These are phyloP conservation scores for Trimorus sp. DNA, from an alignment of 2,888 invertebrate species.

Conservation along the genomic window DNA sequence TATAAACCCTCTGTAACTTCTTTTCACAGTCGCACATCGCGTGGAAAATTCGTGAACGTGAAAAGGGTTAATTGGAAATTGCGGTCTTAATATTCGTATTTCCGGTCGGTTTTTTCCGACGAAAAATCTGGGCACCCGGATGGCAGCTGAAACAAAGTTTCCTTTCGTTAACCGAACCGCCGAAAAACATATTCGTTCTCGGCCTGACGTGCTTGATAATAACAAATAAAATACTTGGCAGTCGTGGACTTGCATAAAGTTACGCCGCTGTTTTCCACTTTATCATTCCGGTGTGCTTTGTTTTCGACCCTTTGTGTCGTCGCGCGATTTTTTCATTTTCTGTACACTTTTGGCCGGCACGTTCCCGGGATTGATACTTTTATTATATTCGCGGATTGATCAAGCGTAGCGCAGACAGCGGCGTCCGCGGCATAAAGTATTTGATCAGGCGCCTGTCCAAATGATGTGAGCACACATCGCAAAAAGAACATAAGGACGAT, in stretches of 20 bases:
- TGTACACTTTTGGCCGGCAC: not conserved
- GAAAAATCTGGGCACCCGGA: not conserved
- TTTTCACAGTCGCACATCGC: no score
- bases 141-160: no score
- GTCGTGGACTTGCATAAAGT: conserved; percentile 6
- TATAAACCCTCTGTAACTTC: no score
- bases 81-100: conserved; percentile 4
- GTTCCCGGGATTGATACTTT: conserved; percentile 11
- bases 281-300: conserved; percentile 2
- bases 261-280: not conserved
- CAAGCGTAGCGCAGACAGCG: conserved; percentile 23
- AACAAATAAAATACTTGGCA: conserved; percentile 14
- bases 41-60: not conserved
- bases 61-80: not conserved
- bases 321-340: not conserved
- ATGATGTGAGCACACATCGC: conserved; percentile 13
- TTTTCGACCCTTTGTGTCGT: conserved; percentile 18
- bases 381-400: conserved; percentile 39
- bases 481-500: conserved; percentile 46
- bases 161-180: not conserved
- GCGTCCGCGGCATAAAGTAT: conserved; percentile 24
- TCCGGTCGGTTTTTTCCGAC: not conserved
- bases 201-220: conserved; percentile 3
- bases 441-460: conserved; percentile 37
- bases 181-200: not conserved